Evolutionary conservation across 2,888 invertebrate genomes (phyloP), one percentile per base, ranked within the genome.

Genomic region (Eristalis pertinax): DNA sequence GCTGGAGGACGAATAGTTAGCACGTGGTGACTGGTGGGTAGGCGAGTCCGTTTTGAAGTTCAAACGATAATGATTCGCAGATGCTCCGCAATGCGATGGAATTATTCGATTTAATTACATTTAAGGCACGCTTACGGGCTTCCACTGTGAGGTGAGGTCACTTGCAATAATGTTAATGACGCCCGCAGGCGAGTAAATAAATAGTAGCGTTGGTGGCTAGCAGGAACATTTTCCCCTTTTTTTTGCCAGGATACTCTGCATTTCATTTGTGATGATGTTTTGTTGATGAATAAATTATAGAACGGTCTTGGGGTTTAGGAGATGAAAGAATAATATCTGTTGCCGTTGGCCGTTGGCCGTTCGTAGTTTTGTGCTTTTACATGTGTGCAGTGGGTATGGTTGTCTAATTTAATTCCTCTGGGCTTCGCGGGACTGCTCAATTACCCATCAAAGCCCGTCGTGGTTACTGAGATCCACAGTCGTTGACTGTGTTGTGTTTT

Each of bases 11-110:
- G 26, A 10, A 29, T 50, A 50, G n/a, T 50, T 67, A 50, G 2
- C 50, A 19, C 29, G 29, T 19, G 32, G 5, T n/a, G n/a, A n/a
- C n/a, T n/a, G n/a, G n/a, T 19, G 50, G 8, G 19, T 8, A 19
- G 50, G 43, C 60, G 26, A 69, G 60, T 22, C 26, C 43, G 60
- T 26, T 68, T 77, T 69, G 24, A 77, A 50, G 50, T 63, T 77
- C 19, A 62, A 24, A n/a, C 50, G 35, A 32, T 38, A 50, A 50
- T 50, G 22, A n/a, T 32, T 50, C 50, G 10, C 43, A 26, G 24
- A 50, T 50, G 22, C 13, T n/a, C 29, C 69, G 10, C 43, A 43
- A 43, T 50, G n/a, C n/a, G n/a, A n/a, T 50, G 43, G 26, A 50
- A 67, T 43, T 26, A 24, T 68, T 50, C 8, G 11, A 50, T 50